Evolutionary conservation across 1,140 invertebrate genomes (phyloP).

Genomic region (Leptinotarsa defecta): DNA sequence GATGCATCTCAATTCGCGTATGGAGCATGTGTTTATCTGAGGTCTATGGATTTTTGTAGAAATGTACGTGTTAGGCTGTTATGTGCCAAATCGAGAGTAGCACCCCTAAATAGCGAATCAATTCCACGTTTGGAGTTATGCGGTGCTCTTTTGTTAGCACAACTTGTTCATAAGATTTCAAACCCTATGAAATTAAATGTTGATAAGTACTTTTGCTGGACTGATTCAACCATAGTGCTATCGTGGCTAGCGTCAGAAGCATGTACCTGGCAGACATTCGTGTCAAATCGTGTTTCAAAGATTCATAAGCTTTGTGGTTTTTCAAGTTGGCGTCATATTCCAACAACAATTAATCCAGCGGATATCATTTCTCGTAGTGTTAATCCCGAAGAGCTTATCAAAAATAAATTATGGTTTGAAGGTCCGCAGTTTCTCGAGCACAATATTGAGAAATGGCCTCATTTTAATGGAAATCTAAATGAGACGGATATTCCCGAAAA

Average conservation of each 20-base stretch:
- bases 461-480: neutral
- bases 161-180: neutral
- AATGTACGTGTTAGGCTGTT: constrained; percentile 17
- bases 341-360: constrained; percentile 50
- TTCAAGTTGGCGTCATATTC: constrained; percentile 51
- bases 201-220: constrained; percentile 18
- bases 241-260: constrained; percentile 34
- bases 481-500: neutral
- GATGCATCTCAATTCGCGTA: constrained; percentile 55
- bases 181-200: neutral
- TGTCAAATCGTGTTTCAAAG: constrained; percentile 54
- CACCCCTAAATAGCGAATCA: constrained; percentile 18
- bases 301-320: constrained; percentile 46
- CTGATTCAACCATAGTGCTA: constrained; percentile 34
- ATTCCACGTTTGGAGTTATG: constrained; percentile 31
- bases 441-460: neutral
- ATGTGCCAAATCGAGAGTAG: constrained; percentile 15
- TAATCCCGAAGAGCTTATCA: constrained; percentile 17
- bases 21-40: constrained; percentile 49
- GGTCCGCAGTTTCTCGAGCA: constrained; percentile 21
- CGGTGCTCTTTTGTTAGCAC: constrained; percentile 27
- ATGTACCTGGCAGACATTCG: constrained; percentile 53
- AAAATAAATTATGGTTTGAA: constrained; percentile 25
- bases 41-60: constrained; percentile 2
- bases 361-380: constrained; percentile 54